phyloP scores from a whole-genome alignment of 2,113 vertebrate species.

The Pungitius pungitius region DNA sequence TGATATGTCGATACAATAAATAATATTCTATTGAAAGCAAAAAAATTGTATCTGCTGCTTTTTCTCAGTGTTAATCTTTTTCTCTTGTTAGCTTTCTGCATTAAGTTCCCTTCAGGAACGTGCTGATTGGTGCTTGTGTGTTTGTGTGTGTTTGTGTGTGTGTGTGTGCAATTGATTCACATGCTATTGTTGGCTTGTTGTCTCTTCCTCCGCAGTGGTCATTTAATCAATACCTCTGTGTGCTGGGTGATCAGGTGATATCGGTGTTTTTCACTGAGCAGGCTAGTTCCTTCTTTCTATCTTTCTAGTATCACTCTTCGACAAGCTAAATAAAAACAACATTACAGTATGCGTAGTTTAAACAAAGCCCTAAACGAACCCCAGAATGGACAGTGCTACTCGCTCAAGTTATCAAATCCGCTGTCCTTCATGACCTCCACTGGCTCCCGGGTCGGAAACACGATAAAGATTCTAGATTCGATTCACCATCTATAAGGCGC shows the following conservation, averaged over 20 bases:
- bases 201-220: constrained; percentile 19
- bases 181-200: constrained; percentile 7
- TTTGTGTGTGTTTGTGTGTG: constrained; percentile 19
- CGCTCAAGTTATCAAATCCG: not conserved
- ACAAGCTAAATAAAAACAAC: not conserved
- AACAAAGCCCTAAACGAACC: not conserved
- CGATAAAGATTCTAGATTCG: not conserved
- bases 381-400: not conserved
- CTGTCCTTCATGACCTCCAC: not conserved
- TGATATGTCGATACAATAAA: not conserved
- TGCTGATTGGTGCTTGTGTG: constrained; percentile 14
- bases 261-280: constrained; percentile 26
- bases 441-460: not conserved
- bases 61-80: not conserved
- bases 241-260: constrained; percentile 34
- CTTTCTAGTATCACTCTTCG: not conserved
- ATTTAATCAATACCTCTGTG: constrained; percentile 55
- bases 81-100: not conserved
- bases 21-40: not conserved
- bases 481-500: not conserved
- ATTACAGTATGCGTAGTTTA: too few relatives aligned
- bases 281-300: not conserved
- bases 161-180: constrained; percentile 22
- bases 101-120: not conserved
- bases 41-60: not conserved